phyloP scores from a whole-genome alignment of 53 echinoderm and acorn worm species.

The Holothuria scabra region DNA sequence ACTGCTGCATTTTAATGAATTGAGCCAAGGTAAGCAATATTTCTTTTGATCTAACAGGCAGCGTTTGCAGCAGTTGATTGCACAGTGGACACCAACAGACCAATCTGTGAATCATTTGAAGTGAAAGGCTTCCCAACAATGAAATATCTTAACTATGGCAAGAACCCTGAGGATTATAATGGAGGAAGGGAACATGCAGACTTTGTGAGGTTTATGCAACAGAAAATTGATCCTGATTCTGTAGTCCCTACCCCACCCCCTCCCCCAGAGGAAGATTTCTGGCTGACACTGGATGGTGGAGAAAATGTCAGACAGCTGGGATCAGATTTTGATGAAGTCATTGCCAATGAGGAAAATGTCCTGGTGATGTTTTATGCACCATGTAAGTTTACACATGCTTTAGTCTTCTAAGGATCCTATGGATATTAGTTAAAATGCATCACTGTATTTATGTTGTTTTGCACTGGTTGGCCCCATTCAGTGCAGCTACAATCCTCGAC shows the following conservation, averaged over 20 bases:
- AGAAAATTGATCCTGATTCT: conserved; percentile 69
- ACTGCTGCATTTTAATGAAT: too few relatives aligned
- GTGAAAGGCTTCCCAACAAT: conserved; percentile 88
- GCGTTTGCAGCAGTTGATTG: conserved; percentile 90
- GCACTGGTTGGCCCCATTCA: too few relatives aligned
- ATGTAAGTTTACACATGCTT: conserved; percentile 73
- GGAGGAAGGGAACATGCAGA: conserved; percentile 79
- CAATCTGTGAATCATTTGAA: conserved; percentile 67
- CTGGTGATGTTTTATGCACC: conserved; percentile 99
- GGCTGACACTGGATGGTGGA: conserved; percentile 84
- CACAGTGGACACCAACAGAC: conserved; percentile 71
- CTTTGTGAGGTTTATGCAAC: conserved; percentile 86
- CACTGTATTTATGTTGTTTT: too few relatives aligned
- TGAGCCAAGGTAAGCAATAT: too few relatives aligned
- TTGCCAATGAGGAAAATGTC: conserved; percentile 66
- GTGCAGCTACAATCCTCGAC: too few relatives aligned
- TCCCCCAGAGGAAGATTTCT: conserved; percentile 85
- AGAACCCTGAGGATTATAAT: conserved; percentile 69
- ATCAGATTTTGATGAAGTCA: conserved; percentile 62
- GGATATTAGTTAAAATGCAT: too few relatives aligned
- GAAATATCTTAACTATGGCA: conserved; percentile 92
- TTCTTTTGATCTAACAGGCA: conserved; percentile 45
- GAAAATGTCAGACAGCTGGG: conserved; percentile 87
- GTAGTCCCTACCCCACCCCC: conserved; percentile 64
- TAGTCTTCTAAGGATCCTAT: too few relatives aligned